Percentiles rank a stretch among this genome's conserved stretches.
phyloP scores from a whole-genome alignment of 2,113 vertebrate genomes.

The Naja naja region DNA sequence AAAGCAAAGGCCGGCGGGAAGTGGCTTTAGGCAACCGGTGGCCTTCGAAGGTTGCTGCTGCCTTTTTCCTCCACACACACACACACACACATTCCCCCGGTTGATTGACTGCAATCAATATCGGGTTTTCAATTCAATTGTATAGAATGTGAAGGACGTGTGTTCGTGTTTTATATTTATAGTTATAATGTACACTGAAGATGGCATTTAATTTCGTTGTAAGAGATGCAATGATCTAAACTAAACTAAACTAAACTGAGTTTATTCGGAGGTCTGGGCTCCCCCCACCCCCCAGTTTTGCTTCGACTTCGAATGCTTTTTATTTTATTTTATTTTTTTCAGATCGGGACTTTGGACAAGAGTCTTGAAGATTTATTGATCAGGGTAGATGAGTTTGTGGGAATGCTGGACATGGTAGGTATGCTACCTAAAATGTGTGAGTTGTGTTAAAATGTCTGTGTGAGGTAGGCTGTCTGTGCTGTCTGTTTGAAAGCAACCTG shows the following conservation, averaged over 20 bases:
- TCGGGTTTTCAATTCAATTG: no score
- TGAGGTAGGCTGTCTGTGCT: background rate
- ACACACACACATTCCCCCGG: background rate
- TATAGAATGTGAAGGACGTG: no score
- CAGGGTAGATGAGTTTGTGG: conserved; percentile 93
- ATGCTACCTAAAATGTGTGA: background rate
- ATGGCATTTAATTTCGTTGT: no score
- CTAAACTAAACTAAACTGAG: background rate
- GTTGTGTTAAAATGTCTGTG: background rate
- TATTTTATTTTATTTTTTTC: background rate
- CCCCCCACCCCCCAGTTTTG: background rate
- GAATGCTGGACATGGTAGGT: conserved; percentile 92
- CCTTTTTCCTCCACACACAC: accelerated
- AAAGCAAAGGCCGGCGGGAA: background rate
- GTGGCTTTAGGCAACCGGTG: background rate
- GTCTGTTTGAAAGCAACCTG: background rate
- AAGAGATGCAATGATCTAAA: no score
- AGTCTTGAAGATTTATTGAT: conserved; percentile 90
- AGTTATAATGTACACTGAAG: no score
- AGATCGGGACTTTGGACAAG: conserved; percentile 84
- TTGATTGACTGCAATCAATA: background rate
- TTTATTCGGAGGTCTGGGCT: background rate
- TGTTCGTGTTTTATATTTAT: no score
- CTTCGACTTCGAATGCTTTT: background rate
- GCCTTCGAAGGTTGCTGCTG: background rate